Percentiles rank a stretch among this genome's conserved stretches.
These are phyloP conservation scores for Sinodicranocentrus sp. DNA, from an alignment of 2,888 invertebrate genomes.

Conservation along the genomic window DNA sequence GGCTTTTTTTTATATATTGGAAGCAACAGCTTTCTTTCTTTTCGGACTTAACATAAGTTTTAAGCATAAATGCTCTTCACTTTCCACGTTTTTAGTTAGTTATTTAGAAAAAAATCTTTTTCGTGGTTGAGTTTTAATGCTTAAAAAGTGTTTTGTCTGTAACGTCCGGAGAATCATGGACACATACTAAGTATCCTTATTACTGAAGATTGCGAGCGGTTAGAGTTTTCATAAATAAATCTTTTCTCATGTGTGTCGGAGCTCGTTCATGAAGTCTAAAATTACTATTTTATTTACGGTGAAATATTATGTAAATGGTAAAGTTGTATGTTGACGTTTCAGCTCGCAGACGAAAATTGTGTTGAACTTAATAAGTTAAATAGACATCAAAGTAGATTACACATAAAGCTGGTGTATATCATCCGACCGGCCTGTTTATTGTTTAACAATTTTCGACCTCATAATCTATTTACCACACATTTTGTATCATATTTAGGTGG, in stretches of 20 bases:
- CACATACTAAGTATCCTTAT: background rate
- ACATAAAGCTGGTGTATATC: background rate
- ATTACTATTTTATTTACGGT: background rate
- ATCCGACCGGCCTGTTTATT: background rate
- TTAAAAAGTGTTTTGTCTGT: background rate
- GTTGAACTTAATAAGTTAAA: constrained; percentile 18
- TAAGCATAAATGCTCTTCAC: background rate
- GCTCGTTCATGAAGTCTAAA: background rate
- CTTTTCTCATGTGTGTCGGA: background rate
- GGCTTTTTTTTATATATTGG: background rate
- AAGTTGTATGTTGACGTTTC: background rate
- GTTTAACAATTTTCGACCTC: constrained; percentile 29
- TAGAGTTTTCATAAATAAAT: background rate
- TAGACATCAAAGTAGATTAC: constrained; percentile 10
- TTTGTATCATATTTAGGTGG: background rate
- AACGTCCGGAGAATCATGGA: background rate
- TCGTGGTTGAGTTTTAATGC: background rate
- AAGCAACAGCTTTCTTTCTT: constrained; percentile 23
- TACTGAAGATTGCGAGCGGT: background rate
- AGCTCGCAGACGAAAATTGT: background rate
- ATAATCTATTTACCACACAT: constrained; percentile 20
- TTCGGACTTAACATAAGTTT: background rate
- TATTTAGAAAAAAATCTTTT: background rate
- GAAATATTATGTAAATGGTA: background rate
- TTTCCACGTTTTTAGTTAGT: background rate